Evolutionary conservation across 2,113 vertebrate species (phyloP).

Genomic region (Monarcha castaneiventris): DNA sequence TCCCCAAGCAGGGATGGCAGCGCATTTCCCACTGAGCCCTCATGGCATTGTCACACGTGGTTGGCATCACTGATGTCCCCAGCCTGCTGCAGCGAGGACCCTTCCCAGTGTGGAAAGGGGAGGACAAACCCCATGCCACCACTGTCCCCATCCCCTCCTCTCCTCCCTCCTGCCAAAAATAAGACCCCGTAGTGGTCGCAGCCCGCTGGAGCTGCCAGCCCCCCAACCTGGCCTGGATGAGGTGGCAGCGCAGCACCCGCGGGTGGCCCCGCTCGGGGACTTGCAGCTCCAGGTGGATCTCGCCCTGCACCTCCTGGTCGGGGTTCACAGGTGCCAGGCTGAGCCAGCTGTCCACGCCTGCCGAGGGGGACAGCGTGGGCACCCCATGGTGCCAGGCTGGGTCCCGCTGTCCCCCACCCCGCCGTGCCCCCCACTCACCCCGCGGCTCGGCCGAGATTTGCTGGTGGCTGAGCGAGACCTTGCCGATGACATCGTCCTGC

Average conservation of each 20-base stretch:
- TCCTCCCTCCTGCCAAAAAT: neutral
- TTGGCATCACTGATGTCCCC: neutral
- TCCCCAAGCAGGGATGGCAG: neutral
- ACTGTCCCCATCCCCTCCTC: too few relatives aligned
- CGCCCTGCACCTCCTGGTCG: conserved; percentile 87
- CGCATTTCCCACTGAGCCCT: neutral
- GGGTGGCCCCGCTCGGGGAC: conserved; percentile 66
- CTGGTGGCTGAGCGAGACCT: conserved; percentile 84
- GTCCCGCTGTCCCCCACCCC: too few relatives aligned
- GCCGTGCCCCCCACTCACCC: conserved; percentile 69
- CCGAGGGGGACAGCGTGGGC: neutral
- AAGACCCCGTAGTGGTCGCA: neutral
- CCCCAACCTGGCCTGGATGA: conserved; percentile 84
- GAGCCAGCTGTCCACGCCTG: conserved; percentile 87
- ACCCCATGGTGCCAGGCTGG: rapidly evolving
- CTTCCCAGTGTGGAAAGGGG: rapidly evolving
- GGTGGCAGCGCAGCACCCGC: conserved; percentile 76
- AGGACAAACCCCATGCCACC: rapidly evolving
- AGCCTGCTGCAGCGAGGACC: rapidly evolving
- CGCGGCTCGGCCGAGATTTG: conserved; percentile 74
- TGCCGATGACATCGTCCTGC: conserved; percentile 89
- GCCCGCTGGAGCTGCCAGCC: neutral
- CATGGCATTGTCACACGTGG: rapidly evolving
- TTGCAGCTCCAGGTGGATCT: conserved; percentile 81
- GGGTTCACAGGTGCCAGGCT: conserved; percentile 83